Percentiles rank a stretch among this genome's conserved stretches.
phyloP scores from a whole-genome alignment of 2,888 invertebrate genomes.

The Eubasilissa splendida region DNA sequence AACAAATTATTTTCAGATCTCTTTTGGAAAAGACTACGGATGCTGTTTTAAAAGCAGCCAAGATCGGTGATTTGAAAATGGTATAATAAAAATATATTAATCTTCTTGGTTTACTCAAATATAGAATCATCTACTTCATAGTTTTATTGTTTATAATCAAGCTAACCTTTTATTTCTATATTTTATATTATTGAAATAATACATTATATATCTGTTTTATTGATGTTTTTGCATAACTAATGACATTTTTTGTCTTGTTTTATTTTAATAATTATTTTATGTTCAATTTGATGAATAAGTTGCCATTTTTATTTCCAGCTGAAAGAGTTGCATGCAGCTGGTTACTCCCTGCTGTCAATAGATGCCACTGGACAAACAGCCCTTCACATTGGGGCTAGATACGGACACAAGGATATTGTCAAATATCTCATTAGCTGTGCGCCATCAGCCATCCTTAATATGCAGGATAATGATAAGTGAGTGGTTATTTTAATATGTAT shows the following conservation, averaged over 20 bases:
- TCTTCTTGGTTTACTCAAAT: neutral
- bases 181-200: neutral
- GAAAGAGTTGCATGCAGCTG: conserved; percentile 87
- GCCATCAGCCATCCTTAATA: conserved; percentile 86
- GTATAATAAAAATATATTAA: conserved; percentile 68
- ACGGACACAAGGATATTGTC: conserved; percentile 92
- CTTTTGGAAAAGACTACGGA: conserved; percentile 88
- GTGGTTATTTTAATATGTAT: conserved; percentile 58
- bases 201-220: neutral
- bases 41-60: conserved; percentile 86
- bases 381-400: conserved; percentile 89
- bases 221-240: neutral
- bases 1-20: conserved; percentile 73
- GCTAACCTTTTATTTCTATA: no score
- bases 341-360: conserved; percentile 87
- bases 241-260: no score
- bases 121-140: no score
- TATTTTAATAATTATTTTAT: neutral
- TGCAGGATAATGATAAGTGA: conserved; percentile 89
- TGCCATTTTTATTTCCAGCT: conserved; percentile 71
- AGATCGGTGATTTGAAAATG: conserved; percentile 85
- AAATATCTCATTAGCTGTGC: conserved; percentile 90
- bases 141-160: neutral
- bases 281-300: neutral
- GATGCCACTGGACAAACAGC: conserved; percentile 91